Percentiles rank a stretch among this genome's conserved stretches.
These are phyloP conservation scores for Tetramorium parvispinum DNA, from an alignment of 1,140 invertebrate genomes.

Conservation along the genomic window DNA sequence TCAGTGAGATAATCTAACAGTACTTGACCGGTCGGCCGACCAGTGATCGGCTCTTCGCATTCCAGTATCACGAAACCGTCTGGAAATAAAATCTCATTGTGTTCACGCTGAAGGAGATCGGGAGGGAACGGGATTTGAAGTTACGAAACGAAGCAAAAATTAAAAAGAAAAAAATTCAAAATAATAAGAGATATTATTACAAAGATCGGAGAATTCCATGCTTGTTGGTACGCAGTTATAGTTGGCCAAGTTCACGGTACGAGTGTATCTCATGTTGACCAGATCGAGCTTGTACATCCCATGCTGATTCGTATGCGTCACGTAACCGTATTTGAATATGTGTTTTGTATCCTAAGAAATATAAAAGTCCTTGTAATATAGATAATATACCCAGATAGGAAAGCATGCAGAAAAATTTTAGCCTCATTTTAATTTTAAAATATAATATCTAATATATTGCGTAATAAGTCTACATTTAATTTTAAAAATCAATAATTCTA, in stretches of 20 bases:
- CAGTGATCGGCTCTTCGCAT: constrained; percentile 90
- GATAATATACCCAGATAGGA: not conserved
- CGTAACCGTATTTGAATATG: constrained; percentile 91
- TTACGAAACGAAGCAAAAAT: constrained; percentile 15
- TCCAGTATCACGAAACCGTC: constrained; percentile 91
- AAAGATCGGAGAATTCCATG: constrained; percentile 91
- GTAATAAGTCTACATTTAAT: too few relatives aligned
- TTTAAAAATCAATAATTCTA: too few relatives aligned
- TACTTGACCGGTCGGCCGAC: constrained; percentile 89
- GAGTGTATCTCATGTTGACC: constrained; percentile 91
- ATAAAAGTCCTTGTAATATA: constrained; percentile 41
- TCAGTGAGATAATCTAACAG: constrained; percentile 93
- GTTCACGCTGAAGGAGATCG: not conserved
- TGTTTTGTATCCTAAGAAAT: constrained; percentile 82
- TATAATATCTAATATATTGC: too few relatives aligned
- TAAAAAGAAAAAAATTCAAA: not conserved
- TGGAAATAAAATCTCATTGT: constrained; percentile 76
- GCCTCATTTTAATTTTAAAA: too few relatives aligned
- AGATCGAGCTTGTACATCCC: constrained; percentile 92
- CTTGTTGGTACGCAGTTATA: constrained; percentile 92
- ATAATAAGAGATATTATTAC: constrained; percentile 80
- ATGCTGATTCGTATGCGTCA: constrained; percentile 91
- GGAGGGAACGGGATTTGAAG: not conserved
- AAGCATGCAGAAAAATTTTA: too few relatives aligned
- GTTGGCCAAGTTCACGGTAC: constrained; percentile 90